Percentiles rank a stretch among this genome's conserved stretches.
Evolutionary conservation across 1,140 invertebrate species (phyloP).

Genomic region (Limonius californicus): DNA sequence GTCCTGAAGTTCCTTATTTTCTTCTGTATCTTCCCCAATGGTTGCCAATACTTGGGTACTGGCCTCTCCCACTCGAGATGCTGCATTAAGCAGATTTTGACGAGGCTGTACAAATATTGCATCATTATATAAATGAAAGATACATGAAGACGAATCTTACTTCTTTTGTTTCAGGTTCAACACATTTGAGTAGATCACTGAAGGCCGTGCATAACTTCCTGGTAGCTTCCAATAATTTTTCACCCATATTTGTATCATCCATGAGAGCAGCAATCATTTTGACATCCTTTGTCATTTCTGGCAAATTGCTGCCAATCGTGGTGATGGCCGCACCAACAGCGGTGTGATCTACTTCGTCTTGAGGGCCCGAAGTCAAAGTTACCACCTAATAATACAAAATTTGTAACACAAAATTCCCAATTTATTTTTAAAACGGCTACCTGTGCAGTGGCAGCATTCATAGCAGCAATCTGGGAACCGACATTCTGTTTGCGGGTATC

Average conservation of each 20-base stretch:
- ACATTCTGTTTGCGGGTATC: conserved; percentile 96
- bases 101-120: conserved; percentile 56
- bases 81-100: conserved; percentile 90
- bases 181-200: conserved; percentile 89
- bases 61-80: conserved; percentile 92
- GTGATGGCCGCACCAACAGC: conserved; percentile 95
- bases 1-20: conserved; percentile 74
- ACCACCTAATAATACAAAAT: conserved; percentile 58
- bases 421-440: too few species aligned
- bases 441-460: conserved; percentile 98
- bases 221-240: conserved; percentile 87
- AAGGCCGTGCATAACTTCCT: conserved; percentile 90
- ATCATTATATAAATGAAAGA: neutral
- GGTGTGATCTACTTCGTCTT: conserved; percentile 87
- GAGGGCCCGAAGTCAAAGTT: conserved; percentile 82
- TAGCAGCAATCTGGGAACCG: conserved; percentile 93
- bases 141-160: conserved; percentile 16
- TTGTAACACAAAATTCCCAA: too few species aligned
- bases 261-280: conserved; percentile 93
- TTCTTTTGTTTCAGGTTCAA: conserved; percentile 90
- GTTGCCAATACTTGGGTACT: conserved; percentile 90
- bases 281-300: conserved; percentile 93
- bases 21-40: conserved; percentile 86
- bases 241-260: conserved; percentile 77
- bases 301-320: conserved; percentile 93